Conservation (phyloP, 1,140 invertebrate genomes). For the Matsumurasca onukii region DNA sequence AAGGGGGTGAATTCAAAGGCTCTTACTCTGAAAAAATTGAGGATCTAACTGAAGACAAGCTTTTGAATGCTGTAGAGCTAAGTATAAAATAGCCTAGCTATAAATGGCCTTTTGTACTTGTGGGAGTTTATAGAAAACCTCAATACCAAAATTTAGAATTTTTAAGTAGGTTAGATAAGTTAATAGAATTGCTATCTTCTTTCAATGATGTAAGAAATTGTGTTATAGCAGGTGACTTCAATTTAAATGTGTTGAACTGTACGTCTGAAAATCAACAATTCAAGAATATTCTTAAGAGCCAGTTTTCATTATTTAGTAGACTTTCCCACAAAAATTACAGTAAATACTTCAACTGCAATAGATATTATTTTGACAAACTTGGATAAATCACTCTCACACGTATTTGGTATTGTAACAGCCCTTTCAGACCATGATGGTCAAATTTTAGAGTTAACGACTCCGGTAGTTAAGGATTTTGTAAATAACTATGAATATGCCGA, state of each 20-base stretch:
- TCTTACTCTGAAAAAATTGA: background rate
- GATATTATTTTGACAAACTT: background rate
- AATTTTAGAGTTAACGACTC: background rate
- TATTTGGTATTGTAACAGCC: background rate
- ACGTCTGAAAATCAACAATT: background rate
- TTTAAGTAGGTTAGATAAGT: background rate
- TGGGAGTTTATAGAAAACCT: background rate
- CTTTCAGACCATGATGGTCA: background rate
- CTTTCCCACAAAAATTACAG: background rate
- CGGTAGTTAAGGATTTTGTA: too few species aligned
- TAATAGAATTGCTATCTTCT: background rate
- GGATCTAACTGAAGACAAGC: background rate
- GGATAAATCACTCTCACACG: background rate
- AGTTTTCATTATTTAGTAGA: background rate
- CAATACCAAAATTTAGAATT: constrained; percentile 2
- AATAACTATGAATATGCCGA: too few species aligned
- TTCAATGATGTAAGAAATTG: background rate
- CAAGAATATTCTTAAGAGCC: constrained; percentile 2
- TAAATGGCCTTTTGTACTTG: background rate
- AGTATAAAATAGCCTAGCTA: background rate
- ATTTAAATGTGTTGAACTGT: background rate
- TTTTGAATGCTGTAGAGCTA: background rate
- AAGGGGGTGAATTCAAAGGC: too few species aligned
- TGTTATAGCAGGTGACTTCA: background rate
- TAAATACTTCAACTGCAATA: background rate